These are phyloP conservation scores for Oncorhynchus keta DNA, from an alignment of 2,113 vertebrate species.

Conservation along the genomic window DNA sequence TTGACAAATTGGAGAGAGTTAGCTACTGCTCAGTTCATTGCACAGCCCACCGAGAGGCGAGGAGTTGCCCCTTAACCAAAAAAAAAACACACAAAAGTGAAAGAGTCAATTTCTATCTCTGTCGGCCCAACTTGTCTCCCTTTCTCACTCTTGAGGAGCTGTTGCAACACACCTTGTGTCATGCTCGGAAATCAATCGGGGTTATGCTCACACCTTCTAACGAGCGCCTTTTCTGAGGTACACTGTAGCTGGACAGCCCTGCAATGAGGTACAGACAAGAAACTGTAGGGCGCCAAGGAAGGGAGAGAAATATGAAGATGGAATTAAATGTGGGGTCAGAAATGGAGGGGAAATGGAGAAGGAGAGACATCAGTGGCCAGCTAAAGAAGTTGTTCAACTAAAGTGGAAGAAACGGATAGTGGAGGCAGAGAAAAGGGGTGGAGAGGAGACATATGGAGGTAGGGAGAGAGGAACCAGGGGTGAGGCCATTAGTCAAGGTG, in stretches of 20 bases:
- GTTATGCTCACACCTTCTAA: slow-evolving; percentile 69
- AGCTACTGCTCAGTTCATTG: slow-evolving; percentile 69
- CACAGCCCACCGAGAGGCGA: slow-evolving; percentile 52
- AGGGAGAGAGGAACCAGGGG: slow-evolving; percentile 24
- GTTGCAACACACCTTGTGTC: slow-evolving; percentile 18
- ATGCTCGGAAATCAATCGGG: slow-evolving; percentile 67
- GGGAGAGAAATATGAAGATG: no score
- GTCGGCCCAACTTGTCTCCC: background rate
- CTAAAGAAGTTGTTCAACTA: slow-evolving; percentile 32
- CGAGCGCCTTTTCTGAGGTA: slow-evolving; percentile 48
- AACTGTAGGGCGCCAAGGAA: slow-evolving; percentile 15
- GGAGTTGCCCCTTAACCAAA: background rate
- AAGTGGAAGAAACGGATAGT: background rate
- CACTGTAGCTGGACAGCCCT: slow-evolving; percentile 35
- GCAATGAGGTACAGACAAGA: slow-evolving; percentile 29
- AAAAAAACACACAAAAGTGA: no score
- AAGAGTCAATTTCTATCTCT: no score
- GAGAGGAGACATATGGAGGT: slow-evolving; percentile 48
- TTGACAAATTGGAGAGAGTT: slow-evolving; percentile 70
- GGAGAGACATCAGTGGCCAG: background rate
- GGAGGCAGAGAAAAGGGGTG: slow-evolving; percentile 5
- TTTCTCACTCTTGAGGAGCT: background rate
- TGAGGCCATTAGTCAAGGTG: slow-evolving; percentile 54
- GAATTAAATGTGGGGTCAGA: background rate
- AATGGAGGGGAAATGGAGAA: background rate